Evolutionary conservation across 2,113 vertebrate species (phyloP), one percentile per base, ranked within the genome.

Genomic region (Petromus typicus): DNA sequence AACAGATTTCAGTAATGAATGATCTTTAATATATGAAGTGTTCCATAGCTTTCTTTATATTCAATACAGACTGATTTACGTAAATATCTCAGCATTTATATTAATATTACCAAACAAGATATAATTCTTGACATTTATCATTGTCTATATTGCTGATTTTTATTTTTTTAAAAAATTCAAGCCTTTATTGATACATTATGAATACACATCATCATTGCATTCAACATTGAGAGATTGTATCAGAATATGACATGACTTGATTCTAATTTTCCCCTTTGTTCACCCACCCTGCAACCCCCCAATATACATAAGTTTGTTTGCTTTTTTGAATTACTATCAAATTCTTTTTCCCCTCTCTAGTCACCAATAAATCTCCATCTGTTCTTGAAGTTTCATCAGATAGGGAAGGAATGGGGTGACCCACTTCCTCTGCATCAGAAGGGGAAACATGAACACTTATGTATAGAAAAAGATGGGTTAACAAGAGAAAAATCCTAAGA

Each of bases 91-190:
- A 82, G 12, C 37, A 14, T 81, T 94, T n/a, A 78, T 79, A 56
- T 30, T 73, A 56, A 71, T 81, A 66, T 23, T 75, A 40, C 30
- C 69, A 86, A 89, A 75, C 10, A 94, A 23, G 48, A 37, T 90
- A 18, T 45, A 87, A 94, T 79, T 67, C 45, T n/a, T 51, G 66
- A 20, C 18, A 73, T 86, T 86, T 76, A n/a, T 80, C 84, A 30
- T 90, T 90, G 27, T 63, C 73, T 95, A 18, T 73, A 32, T 79
- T 61, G 43, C 17, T 43, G 34, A 25, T 89, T 43, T n/a, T n/a
- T n/a, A 25, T 32, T 89, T 45, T 94, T 91, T 85, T 20, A 32
- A 27, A 94, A n/a, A n/a, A n/a, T n/a, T n/a, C n/a, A n/a, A n/a
- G n/a, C n/a, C n/a, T n/a, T n/a, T n/a, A n/a, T n/a, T n/a, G n/a